Conservation (phyloP, 2,888 invertebrate species). For the Hyposoter dolosus region DNA sequence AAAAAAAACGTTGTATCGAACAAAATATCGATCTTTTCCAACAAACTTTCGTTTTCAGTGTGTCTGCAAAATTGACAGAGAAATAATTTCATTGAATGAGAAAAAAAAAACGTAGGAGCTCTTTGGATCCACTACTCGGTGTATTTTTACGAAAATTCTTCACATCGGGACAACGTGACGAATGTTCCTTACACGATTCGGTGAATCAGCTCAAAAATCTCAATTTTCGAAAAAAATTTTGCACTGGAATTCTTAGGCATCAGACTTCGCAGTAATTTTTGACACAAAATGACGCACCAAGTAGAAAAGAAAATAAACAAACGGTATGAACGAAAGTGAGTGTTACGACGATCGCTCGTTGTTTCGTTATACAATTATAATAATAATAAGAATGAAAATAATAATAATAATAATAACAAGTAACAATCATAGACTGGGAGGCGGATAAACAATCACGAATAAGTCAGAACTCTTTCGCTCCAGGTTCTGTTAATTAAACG, state of each 20-base stretch:
- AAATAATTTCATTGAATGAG: too few relatives aligned
- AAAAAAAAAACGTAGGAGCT: too few relatives aligned
- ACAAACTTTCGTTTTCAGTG: too few relatives aligned
- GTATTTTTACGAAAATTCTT: not conserved
- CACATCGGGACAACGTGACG: not conserved
- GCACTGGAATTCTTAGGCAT: not conserved
- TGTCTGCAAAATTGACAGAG: too few relatives aligned
- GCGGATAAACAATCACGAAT: slow-evolving; percentile 58
- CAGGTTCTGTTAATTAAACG: slow-evolving; percentile 65
- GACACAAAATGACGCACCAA: slow-evolving; percentile 29
- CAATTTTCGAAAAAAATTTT: not conserved
- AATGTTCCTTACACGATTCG: not conserved
- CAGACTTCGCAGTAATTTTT: slow-evolving; percentile 18
- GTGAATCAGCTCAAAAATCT: not conserved
- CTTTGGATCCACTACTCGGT: too few relatives aligned
- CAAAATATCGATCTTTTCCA: too few relatives aligned
- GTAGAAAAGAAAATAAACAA: slow-evolving; percentile 36
- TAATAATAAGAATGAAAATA: not conserved
- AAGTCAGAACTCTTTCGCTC: slow-evolving; percentile 49
- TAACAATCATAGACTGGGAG: slow-evolving; percentile 1
- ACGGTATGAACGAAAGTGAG: slow-evolving; percentile 43
- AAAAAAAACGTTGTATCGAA: too few relatives aligned
- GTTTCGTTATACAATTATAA: slow-evolving; percentile 26
- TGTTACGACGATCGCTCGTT: slow-evolving; percentile 27
- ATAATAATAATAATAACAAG: not conserved